A percentile compares a stretch with the other conserved stretches of the same genome.
Conservation (phyloP, 2,888 invertebrate genomes). For the Blastobasis lacticolella region DNA sequence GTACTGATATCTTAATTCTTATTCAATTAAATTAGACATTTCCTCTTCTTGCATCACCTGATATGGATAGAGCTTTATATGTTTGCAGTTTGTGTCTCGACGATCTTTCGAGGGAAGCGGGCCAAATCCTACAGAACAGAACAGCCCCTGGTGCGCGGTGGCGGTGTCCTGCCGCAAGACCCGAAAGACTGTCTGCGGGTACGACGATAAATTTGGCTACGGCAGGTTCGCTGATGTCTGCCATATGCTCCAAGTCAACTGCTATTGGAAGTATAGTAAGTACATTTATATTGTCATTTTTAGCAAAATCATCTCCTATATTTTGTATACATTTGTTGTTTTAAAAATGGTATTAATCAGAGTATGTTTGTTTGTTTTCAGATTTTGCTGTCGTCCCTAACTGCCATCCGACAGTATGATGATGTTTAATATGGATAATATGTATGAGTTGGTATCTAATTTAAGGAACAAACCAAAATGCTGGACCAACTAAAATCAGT, state of each 20-base stretch:
- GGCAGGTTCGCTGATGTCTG: conserved; percentile 50
- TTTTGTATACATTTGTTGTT: neutral
- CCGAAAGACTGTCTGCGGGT: conserved; percentile 36
- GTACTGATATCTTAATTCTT: too few relatives aligned
- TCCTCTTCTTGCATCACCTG: too few relatives aligned
- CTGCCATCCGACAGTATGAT: conserved; percentile 10
- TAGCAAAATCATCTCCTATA: too few relatives aligned
- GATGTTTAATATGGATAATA: too few relatives aligned
- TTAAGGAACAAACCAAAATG: too few relatives aligned
- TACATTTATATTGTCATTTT: conserved; percentile 12
- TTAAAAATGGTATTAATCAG: too few relatives aligned
- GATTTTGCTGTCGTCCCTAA: conserved; percentile 41
- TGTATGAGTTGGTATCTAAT: too few relatives aligned
- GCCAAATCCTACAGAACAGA: conserved; percentile 10
- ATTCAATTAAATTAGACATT: too few relatives aligned
- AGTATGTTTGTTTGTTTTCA: conserved; percentile 25
- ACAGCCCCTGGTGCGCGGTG: conserved; percentile 42
- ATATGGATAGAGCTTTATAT: conserved; percentile 12
- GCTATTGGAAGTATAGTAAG: conserved; percentile 54
- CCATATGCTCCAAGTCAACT: conserved; percentile 52
- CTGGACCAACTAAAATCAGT: too few relatives aligned
- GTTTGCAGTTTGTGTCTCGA: conserved; percentile 31
- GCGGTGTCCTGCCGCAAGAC: conserved; percentile 35
- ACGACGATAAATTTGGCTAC: conserved; percentile 45
- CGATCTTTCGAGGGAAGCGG: conserved; percentile 19